A percentile compares a stretch with the other conserved stretches of the same genome.
These are phyloP conservation scores for Eupristina koningsbergeri DNA, from an alignment of 1,140 invertebrate genomes.

Conservation along the genomic window DNA sequence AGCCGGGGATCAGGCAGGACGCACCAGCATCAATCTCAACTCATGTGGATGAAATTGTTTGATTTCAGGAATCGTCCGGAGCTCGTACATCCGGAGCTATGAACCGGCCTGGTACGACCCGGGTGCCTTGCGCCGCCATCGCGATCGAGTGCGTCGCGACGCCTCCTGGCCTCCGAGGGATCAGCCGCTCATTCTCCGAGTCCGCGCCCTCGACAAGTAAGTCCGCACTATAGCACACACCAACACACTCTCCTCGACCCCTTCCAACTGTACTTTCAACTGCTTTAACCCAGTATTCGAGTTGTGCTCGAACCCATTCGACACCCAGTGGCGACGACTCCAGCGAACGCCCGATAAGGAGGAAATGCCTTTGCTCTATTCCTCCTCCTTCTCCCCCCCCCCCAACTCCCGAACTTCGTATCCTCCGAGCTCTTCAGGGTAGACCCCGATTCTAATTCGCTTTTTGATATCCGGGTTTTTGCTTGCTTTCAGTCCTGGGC, in stretches of 20 bases:
- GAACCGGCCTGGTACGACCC: slow-evolving; percentile 75
- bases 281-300: slow-evolving; percentile 11
- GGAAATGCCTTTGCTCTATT: no score
- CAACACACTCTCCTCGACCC: no score
- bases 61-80: slow-evolving; percentile 70
- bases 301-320: neutral
- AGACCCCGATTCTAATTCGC: no score
- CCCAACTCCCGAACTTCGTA: no score
- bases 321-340: neutral
- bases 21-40: neutral
- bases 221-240: no score
- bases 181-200: slow-evolving; percentile 65
- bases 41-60: slow-evolving; percentile 29
- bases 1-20: neutral
- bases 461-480: no score
- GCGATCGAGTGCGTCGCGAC: slow-evolving; percentile 68
- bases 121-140: slow-evolving; percentile 68
- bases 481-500: no score
- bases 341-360: neutral
- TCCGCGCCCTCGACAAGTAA: slow-evolving; percentile 73
- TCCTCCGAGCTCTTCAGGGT: no score
- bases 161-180: slow-evolving; percentile 60
- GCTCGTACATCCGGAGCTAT: slow-evolving; percentile 74
- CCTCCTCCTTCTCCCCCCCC: no score
- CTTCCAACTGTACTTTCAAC: slow-evolving; percentile 14